A percentile compares a stretch with the other conserved stretches of the same genome.
phyloP scores from a whole-genome alignment of 2,113 vertebrate species.

The Hirundichthys speculiger region DNA sequence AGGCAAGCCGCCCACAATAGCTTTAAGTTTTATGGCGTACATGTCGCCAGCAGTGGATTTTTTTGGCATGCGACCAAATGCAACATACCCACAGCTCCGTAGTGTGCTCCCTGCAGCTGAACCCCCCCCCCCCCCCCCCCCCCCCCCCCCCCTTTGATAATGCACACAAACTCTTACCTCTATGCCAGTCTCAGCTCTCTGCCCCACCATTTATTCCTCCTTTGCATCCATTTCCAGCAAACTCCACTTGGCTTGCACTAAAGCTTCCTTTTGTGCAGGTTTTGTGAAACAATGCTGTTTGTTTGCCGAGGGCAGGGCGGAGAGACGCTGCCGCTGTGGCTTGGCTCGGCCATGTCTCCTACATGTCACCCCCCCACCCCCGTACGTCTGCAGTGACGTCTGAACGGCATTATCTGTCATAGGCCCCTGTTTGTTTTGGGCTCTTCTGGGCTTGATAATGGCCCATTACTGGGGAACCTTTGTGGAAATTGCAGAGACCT shows the following conservation, averaged over 20 bases:
- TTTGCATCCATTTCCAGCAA: slow-evolving; percentile 62
- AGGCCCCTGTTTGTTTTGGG: slow-evolving; percentile 80
- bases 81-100: slow-evolving; percentile 69
- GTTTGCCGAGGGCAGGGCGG: slow-evolving; percentile 58
- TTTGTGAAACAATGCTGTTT: slow-evolving; percentile 67
- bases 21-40: slow-evolving; percentile 69
- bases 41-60: slow-evolving; percentile 57
- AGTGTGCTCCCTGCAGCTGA: slow-evolving; percentile 39
- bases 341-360: slow-evolving; percentile 59
- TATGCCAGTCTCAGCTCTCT: slow-evolving; percentile 34
- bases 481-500: slow-evolving; percentile 57
- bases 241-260: slow-evolving; percentile 41
- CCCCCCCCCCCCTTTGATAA: slow-evolving; percentile 21
- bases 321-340: slow-evolving; percentile 50
- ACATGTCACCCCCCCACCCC: slow-evolving; percentile 65
- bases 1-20: slow-evolving; percentile 71
- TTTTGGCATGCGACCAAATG: slow-evolving; percentile 66
- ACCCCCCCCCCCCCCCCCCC: too few species aligned
- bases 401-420: slow-evolving; percentile 70
- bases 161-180: slow-evolving; percentile 54
- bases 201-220: slow-evolving; percentile 45
- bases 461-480: slow-evolving; percentile 67
- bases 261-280: slow-evolving; percentile 58
- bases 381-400: slow-evolving; percentile 77
- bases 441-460: slow-evolving; percentile 71